Conservation (phyloP, 2,888 invertebrate species). For the Sphinx pinastri region DNA sequence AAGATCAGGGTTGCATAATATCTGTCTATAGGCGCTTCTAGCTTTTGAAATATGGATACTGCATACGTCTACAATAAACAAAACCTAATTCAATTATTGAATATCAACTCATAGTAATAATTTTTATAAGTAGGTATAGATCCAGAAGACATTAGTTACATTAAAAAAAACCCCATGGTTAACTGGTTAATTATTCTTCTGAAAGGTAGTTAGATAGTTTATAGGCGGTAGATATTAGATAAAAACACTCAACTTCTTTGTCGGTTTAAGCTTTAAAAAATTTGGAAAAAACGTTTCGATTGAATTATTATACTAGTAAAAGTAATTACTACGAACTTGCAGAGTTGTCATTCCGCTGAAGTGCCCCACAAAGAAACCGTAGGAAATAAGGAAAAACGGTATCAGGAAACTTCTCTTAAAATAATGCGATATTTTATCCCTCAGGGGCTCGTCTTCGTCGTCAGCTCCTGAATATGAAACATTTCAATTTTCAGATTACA, state of each 20-base stretch:
- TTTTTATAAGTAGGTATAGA: too few species aligned
- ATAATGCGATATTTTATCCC: conserved; percentile 69
- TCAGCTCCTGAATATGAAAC: conserved; percentile 48
- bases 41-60: conserved; percentile 88
- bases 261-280: too few species aligned
- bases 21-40: conserved; percentile 89
- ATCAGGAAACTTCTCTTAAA: conserved; percentile 85
- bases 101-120: background rate
- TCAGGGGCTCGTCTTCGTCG: conserved; percentile 60
- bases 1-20: conserved; percentile 90
- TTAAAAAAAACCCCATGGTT: too few species aligned
- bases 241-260: too few species aligned
- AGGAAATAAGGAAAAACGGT: conserved; percentile 87
- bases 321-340: conserved; percentile 61
- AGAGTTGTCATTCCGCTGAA: conserved; percentile 90
- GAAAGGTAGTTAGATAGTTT: too few species aligned
- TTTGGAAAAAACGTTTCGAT: too few species aligned
- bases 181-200: too few species aligned
- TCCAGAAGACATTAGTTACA: too few species aligned
- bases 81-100: background rate
- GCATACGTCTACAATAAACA: conserved; percentile 85
- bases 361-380: conserved; percentile 88
- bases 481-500: background rate
- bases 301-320: background rate
- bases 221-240: too few species aligned